Conservation (phyloP, 2,797 vertebrate genomes). For the Phataginus tricuspis region DNA sequence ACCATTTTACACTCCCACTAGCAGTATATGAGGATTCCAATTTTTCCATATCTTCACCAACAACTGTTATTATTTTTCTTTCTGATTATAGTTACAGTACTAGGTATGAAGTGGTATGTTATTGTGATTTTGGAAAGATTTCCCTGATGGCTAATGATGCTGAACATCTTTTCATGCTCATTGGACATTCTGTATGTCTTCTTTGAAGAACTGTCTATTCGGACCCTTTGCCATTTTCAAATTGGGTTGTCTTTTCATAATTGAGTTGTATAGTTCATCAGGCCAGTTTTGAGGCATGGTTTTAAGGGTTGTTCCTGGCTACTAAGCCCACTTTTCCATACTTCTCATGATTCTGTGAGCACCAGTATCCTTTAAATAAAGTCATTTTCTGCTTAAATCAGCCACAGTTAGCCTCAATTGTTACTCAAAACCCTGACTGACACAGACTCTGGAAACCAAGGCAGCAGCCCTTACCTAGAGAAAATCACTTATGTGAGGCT, state of each 20-base stretch:
- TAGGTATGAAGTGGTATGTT: background rate
- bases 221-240: slow-evolving; percentile 23
- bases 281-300: background rate
- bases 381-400: background rate
- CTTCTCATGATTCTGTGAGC: background rate
- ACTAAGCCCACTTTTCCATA: background rate
- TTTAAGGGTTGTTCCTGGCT: background rate
- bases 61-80: background rate
- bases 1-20: background rate
- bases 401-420: background rate
- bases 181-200: background rate
- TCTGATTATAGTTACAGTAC: background rate
- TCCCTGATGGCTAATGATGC: background rate
- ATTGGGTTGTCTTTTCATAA: background rate
- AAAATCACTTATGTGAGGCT: background rate
- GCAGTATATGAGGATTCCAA: background rate
- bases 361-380: background rate
- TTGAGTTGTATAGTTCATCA: background rate
- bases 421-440: background rate
- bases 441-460: background rate
- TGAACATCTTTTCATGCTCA: background rate
- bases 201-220: background rate
- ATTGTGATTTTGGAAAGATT: background rate
- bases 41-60: background rate
- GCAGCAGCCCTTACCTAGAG: background rate